These are phyloP conservation scores for Tragelaphus imberbis DNA, from an alignment of 2,113 vertebrate genomes.

Conservation along the genomic window DNA sequence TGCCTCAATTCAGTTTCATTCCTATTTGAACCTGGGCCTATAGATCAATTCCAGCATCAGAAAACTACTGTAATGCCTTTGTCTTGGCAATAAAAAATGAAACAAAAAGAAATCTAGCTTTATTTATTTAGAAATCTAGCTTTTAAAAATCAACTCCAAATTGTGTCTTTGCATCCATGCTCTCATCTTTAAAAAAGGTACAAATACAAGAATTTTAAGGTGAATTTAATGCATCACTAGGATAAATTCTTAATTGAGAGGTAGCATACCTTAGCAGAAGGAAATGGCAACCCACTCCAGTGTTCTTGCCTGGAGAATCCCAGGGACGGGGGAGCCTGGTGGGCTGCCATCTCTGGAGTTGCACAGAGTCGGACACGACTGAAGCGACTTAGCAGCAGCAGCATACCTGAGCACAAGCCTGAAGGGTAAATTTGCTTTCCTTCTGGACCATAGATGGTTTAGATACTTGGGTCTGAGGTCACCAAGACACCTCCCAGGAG, in stretches of 20 bases:
- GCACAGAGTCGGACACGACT: too few relatives aligned
- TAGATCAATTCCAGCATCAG: background rate
- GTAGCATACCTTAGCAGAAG: background rate
- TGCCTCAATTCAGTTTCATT: background rate
- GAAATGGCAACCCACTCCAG: too few relatives aligned
- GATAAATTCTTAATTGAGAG: background rate
- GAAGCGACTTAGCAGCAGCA: too few relatives aligned
- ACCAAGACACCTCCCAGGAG: background rate
- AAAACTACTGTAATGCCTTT: background rate
- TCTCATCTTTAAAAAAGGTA: background rate
- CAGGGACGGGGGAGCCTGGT: too few relatives aligned
- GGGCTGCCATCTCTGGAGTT: fast-evolving
- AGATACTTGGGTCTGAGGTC: background rate
- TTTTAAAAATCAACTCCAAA: background rate
- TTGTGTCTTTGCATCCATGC: background rate
- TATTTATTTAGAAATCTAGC: background rate
- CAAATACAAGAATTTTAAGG: background rate
- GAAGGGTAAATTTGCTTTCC: background rate
- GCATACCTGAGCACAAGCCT: background rate
- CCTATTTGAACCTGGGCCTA: background rate
- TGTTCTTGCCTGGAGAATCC: too few relatives aligned
- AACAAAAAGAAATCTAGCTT: background rate
- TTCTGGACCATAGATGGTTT: background rate
- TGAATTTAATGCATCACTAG: background rate
- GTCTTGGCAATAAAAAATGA: background rate